phyloP scores from a whole-genome alignment of 2,888 invertebrate species.

The Protodeltote pygarga region DNA sequence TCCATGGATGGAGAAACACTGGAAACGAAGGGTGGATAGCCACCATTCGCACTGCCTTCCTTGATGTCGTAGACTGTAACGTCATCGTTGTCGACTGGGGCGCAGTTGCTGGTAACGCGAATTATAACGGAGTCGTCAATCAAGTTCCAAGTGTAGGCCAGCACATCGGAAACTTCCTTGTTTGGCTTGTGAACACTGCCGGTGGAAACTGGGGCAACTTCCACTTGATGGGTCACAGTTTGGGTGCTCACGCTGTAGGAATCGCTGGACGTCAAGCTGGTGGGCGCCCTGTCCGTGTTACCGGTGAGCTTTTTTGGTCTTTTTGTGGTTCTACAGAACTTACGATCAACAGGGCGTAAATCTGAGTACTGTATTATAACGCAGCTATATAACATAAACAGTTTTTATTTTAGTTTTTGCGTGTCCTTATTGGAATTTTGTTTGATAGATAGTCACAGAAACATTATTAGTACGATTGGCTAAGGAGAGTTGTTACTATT shows the following conservation, averaged over 20 bases:
- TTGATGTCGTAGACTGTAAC: conserved; percentile 62
- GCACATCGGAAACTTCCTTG: conserved; percentile 67
- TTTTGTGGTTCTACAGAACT: not conserved
- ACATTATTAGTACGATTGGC: too few relatives aligned
- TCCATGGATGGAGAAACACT: conserved; percentile 73
- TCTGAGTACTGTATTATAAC: too few relatives aligned
- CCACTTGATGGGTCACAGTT: conserved; percentile 76
- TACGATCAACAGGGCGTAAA: too few relatives aligned
- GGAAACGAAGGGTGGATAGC: conserved; percentile 62
- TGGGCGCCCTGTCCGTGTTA: conserved; percentile 61
- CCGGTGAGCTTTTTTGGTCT: conserved; percentile 56
- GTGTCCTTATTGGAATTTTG: too few relatives aligned
- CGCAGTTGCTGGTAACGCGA: conserved; percentile 52
- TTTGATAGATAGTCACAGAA: too few relatives aligned
- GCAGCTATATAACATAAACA: not conserved
- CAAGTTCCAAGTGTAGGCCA: conserved; percentile 67
- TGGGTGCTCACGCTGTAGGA: conserved; percentile 77
- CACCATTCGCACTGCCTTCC: too few relatives aligned
- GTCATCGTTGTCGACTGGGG: conserved; percentile 75
- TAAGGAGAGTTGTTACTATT: too few relatives aligned
- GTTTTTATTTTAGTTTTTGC: not conserved
- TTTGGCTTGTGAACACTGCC: conserved; percentile 64
- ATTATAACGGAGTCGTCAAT: conserved; percentile 54
- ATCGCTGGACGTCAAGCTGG: conserved; percentile 64
- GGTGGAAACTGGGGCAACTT: conserved; percentile 73